Conservation (phyloP, 2,797 vertebrate species). For the Hafferia zeledoni region DNA sequence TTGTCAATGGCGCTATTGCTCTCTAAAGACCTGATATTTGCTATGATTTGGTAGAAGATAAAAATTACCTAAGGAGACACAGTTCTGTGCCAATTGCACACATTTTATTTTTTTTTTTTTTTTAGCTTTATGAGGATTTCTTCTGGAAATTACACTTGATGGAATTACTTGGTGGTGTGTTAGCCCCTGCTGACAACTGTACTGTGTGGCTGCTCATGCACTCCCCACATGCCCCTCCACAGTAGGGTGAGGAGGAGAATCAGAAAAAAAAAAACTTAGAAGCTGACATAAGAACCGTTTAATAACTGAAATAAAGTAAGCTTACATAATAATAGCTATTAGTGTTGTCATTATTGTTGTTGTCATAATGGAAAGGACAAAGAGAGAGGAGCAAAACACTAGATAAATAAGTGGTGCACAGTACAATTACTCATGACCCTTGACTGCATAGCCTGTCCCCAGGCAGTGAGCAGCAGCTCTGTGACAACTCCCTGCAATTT, state of each 20-base stretch:
- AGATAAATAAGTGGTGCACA: rapidly evolving
- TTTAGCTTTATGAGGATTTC: not conserved
- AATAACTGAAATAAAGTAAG: not conserved
- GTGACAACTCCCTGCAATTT: not conserved
- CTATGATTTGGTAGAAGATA: not conserved
- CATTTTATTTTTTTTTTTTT: not conserved
- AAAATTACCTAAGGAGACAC: not conserved
- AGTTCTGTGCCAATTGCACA: not conserved
- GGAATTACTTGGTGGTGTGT: not conserved
- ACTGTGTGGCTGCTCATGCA: not conserved
- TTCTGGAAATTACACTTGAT: not conserved
- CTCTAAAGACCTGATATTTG: not conserved
- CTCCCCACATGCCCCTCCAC: rapidly evolving
- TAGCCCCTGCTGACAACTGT: not conserved
- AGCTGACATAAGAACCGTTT: not conserved
- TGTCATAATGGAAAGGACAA: not conserved
- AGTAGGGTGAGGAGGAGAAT: not conserved
- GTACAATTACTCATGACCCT: not conserved
- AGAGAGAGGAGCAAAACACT: not conserved
- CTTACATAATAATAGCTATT: not conserved
- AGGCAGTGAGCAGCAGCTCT: not conserved
- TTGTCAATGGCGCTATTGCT: not conserved
- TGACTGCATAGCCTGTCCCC: not conserved
- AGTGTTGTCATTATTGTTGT: not conserved
- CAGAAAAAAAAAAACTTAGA: not conserved